A percentile compares a stretch with the other conserved stretches of the same genome.
These are phyloP conservation scores for Cryptocephalus moraei DNA, from an alignment of 2,888 invertebrate species.

Conservation along the genomic window DNA sequence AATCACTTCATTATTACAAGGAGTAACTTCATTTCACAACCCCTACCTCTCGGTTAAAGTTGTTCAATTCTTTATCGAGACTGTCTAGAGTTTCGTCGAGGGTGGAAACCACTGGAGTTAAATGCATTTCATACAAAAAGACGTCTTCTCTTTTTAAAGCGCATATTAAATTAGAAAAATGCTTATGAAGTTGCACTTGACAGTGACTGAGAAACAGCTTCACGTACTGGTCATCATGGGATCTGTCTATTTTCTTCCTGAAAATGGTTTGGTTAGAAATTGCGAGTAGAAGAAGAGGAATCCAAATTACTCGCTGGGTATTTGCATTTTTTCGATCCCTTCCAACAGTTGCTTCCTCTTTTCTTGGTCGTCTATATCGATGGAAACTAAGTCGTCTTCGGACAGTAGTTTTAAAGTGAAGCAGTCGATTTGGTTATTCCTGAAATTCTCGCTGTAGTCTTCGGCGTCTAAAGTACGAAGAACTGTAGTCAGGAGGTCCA, in stretches of 20 bases:
- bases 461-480: constrained; percentile 24
- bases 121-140: constrained; percentile 14
- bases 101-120: constrained; percentile 10
- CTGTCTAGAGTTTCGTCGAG: constrained; percentile 3
- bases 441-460: constrained; percentile 22
- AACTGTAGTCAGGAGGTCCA: constrained; percentile 25
- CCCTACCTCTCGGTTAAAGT: background rate
- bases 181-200: constrained; percentile 16
- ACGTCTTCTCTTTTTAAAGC: constrained; percentile 14
- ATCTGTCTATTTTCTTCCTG: constrained; percentile 12
- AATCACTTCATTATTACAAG: too few relatives aligned
- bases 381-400: constrained; percentile 21
- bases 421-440: constrained; percentile 18
- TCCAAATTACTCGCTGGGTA: constrained; percentile 24
- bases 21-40: background rate
- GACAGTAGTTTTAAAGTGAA: constrained; percentile 21
- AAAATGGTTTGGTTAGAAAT: constrained; percentile 2
- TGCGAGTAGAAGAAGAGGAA: background rate
- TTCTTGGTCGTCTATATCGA: constrained; percentile 20
- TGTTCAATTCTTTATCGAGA: background rate
- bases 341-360: constrained; percentile 13
- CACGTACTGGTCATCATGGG: constrained; percentile 11
- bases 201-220: constrained; percentile 14
- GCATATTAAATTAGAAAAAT: constrained; percentile 16
- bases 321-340: constrained; percentile 18